A percentile compares a stretch with the other conserved stretches of the same genome.
These are phyloP conservation scores for Eutrigla gurnardus DNA, from an alignment of 2,797 vertebrate genomes.

Conservation along the genomic window DNA sequence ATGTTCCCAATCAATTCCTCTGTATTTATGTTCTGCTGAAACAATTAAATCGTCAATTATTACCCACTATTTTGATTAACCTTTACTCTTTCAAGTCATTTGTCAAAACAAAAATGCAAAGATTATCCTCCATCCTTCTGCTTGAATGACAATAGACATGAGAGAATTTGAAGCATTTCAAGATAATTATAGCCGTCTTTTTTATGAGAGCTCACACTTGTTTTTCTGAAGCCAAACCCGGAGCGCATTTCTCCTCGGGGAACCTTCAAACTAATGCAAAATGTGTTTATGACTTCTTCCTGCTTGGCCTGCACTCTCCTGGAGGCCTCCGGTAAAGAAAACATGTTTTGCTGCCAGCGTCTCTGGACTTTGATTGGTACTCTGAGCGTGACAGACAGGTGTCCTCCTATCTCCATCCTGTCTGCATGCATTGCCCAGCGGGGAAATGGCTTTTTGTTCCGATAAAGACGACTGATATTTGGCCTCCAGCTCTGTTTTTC, in stretches of 20 bases:
- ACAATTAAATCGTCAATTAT: not conserved
- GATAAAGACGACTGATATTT: conserved; percentile 49
- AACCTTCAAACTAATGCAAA: conserved; percentile 25
- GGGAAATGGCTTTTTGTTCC: conserved; percentile 66
- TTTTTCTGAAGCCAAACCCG: conserved; percentile 18
- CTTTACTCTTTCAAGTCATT: not conserved
- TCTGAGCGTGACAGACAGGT: conserved; percentile 35
- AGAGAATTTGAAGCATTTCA: not conserved
- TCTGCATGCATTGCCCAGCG: conserved; percentile 4
- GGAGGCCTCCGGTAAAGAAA: conserved; percentile 40
- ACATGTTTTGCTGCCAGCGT: conserved; percentile 68
- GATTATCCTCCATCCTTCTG: not conserved
- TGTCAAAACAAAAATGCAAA: rapidly evolving
- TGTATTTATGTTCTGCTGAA: not conserved
- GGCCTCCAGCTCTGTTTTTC: conserved; percentile 45
- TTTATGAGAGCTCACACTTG: not conserved
- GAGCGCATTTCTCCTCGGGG: not conserved
- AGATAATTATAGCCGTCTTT: not conserved
- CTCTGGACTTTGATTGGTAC: conserved; percentile 66
- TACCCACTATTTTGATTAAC: not conserved
- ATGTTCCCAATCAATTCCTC: not conserved
- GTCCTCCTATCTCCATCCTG: conserved; percentile 60
- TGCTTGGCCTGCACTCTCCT: conserved; percentile 35
- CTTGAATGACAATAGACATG: no score
- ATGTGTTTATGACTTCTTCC: conserved; percentile 50